Evolutionary conservation across 2,888 invertebrate genomes (phyloP).

Genomic region (Ganaspis brasiliensis): DNA sequence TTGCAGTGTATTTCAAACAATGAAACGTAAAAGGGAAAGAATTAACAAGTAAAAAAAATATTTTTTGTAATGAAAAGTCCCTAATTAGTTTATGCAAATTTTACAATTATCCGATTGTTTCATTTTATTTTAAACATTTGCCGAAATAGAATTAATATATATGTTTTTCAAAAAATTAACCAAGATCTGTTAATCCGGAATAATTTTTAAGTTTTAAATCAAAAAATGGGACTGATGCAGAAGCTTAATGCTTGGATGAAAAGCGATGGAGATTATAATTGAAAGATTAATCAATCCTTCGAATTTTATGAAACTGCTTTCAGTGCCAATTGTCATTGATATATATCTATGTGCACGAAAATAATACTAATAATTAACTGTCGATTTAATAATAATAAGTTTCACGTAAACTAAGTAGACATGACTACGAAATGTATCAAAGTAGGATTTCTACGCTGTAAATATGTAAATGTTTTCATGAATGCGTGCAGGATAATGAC

Average conservation of each 20-base stretch:
- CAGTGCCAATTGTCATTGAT: conserved; percentile 36
- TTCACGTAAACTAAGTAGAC: conserved; percentile 25
- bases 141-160: not conserved
- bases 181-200: conserved; percentile 7
- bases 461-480: conserved; percentile 37
- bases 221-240: conserved; percentile 29
- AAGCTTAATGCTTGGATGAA: conserved; percentile 36
- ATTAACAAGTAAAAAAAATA: too few relatives aligned
- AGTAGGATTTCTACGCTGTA: conserved; percentile 38
- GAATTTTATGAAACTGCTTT: conserved; percentile 41
- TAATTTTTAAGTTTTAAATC: not conserved
- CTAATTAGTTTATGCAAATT: too few relatives aligned
- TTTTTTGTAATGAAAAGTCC: too few relatives aligned
- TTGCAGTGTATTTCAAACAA: not conserved
- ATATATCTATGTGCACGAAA: conserved; percentile 20
- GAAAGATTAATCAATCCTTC: conserved; percentile 24
- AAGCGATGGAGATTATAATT: conserved; percentile 25
- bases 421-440: conserved; percentile 22
- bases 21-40: too few relatives aligned
- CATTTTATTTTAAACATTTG: conserved; percentile 17
- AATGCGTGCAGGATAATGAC: conserved; percentile 7
- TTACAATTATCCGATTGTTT: not conserved
- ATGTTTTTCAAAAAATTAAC: conserved; percentile 10
- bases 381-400: conserved; percentile 27
- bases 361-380: conserved; percentile 18